phyloP scores from a whole-genome alignment of 2,797 vertebrate genomes.

The Alauda arvensis region DNA sequence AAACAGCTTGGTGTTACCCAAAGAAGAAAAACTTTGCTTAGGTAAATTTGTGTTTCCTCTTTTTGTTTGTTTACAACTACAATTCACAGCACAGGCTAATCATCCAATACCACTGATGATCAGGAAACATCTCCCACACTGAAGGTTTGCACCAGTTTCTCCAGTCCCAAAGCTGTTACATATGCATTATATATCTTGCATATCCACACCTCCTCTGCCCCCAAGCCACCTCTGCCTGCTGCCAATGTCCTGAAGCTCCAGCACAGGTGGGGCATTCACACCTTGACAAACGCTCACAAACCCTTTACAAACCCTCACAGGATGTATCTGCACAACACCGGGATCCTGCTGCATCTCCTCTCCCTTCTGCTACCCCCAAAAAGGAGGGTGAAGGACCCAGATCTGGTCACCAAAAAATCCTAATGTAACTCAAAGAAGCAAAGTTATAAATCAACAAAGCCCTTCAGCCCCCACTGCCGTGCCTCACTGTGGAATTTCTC shows the following conservation, averaged over 20 bases:
- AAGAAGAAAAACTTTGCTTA: not conserved
- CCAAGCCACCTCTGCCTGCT: not conserved
- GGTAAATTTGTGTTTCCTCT: not conserved
- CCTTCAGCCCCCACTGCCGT: not conserved
- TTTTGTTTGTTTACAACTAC: not conserved
- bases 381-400: not conserved
- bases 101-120: not conserved
- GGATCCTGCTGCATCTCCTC: not conserved
- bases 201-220: not conserved
- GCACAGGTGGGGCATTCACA: not conserved
- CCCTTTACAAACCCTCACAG: not conserved
- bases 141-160: not conserved
- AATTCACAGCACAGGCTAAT: not conserved
- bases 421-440: not conserved
- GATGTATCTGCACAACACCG: not conserved
- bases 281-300: not conserved
- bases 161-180: not conserved
- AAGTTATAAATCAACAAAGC: not conserved
- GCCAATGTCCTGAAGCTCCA: not conserved
- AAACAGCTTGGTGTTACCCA: not conserved
- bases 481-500: not conserved
- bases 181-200: accelerated
- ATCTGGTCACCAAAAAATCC: not conserved
- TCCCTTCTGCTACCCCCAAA: not conserved
- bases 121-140: not conserved